Evolutionary conservation across 1,140 invertebrate species (phyloP).

Genomic region (Melipona quadrifasciata): DNA sequence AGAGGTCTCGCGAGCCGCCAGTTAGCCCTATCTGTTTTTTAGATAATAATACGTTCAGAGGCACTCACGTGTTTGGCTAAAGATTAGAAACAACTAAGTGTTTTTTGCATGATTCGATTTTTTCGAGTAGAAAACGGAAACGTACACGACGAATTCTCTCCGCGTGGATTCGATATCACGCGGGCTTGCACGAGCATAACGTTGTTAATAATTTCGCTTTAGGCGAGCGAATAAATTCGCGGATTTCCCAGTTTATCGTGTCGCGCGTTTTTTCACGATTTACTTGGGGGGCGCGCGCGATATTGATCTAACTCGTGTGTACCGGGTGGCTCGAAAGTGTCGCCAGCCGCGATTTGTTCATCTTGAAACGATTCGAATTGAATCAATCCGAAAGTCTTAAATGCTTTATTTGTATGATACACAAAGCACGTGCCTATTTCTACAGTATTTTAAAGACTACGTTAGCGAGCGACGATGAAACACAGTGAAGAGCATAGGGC

Average conservation of each 20-base stretch:
- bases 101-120: slow-evolving; percentile 10
- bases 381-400: too few species aligned
- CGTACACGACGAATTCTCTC: neutral
- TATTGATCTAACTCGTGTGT: slow-evolving; percentile 9
- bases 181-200: neutral
- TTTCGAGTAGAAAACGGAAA: neutral
- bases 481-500: too few species aligned
- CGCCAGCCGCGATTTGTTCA: too few species aligned
- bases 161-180: neutral
- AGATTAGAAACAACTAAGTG: neutral
- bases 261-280: slow-evolving; percentile 1
- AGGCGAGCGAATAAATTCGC: slow-evolving; percentile 11
- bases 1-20: too few species aligned
- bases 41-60: too few species aligned
- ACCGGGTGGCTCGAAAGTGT: neutral
- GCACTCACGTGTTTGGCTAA: too few species aligned
- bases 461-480: too few species aligned
- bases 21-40: too few species aligned
- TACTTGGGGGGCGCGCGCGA: neutral
- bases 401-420: too few species aligned
- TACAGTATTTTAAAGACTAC: too few species aligned
- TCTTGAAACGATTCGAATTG: too few species aligned
- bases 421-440: too few species aligned
- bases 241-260: neutral
- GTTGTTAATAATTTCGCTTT: slow-evolving; percentile 12